Base-by-base conservation (phyloP, 1,140 invertebrate genomes). In the Penaeus chinensis region DNA sequence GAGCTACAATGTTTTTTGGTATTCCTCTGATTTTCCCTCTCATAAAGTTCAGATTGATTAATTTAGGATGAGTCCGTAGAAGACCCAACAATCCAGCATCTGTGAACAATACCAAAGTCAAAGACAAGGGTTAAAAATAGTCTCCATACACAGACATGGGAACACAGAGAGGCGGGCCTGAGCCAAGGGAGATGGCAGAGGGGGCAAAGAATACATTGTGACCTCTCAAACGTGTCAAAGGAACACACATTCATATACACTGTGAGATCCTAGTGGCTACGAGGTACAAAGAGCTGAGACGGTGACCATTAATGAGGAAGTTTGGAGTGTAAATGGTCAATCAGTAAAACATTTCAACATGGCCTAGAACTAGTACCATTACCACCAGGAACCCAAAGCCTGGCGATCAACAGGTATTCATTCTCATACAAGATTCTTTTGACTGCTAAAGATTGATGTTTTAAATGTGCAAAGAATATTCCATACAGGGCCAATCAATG, bases 251-350 rank as follows among this genome's bases (percentile, higher is more conserved):
- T 77, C 82, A 84, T 76, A 74, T 84, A 84, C 82, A 76, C 66
- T n/a, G 71, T 84, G 82, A 84, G 82, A 84, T 76, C 82, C 82
- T 84, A 74, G 69, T 54, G 11, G 66, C 82, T 84, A 84, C 69
- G 54, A 84, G 82, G 82, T 84, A 84, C 82, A 84, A 84, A 84
- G 69, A 84, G 82, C 71, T 84, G 82, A 84, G 69, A 84, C 54
- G 82, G 62, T 66, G 81, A 69, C 65, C 65, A 69, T 22, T 66
- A 82, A 82, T 82, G 62, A 66, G 37, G 65, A 47, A 69, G 42
- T 66, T 47, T 82, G 18, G 47, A 82, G 63, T 82, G 63, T 69
- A 82, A 27, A n/a, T 22, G 32, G 81, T 65, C 81, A 82, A 66
- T 82, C 42, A 42, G 16, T 66, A 65, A 82, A 63, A 13, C 47